A percentile compares a stretch with the other conserved stretches of the same genome.
phyloP scores from a whole-genome alignment of 1,140 invertebrate genomes.

The Coelopa frigida region DNA sequence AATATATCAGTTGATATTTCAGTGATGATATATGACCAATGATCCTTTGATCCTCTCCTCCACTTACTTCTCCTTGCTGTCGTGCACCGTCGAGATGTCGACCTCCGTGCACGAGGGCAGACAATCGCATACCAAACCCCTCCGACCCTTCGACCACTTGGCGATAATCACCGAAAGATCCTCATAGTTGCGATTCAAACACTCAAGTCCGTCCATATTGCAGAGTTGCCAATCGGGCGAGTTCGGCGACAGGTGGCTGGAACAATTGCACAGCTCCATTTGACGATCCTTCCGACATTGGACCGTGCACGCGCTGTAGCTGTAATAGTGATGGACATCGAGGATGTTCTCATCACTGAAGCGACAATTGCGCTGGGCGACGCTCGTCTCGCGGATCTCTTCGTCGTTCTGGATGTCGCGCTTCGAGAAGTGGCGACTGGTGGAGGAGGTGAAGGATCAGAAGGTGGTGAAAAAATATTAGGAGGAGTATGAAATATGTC shows the following conservation, averaged over 20 bases:
- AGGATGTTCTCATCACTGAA: slow-evolving; percentile 58
- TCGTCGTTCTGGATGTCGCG: slow-evolving; percentile 55
- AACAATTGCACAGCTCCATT: slow-evolving; percentile 55
- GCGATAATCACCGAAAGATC: slow-evolving; percentile 54
- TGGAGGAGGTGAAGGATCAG: not conserved
- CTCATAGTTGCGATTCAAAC: slow-evolving; percentile 54
- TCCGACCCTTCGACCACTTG: slow-evolving; percentile 37
- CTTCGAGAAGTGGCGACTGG: slow-evolving; percentile 49
- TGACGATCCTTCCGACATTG: slow-evolving; percentile 59
- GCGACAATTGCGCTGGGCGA: slow-evolving; percentile 52
- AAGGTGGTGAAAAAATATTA: not conserved
- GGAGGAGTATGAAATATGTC: not conserved
- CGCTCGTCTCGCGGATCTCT: slow-evolving; percentile 48
- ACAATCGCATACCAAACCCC: slow-evolving; percentile 54
- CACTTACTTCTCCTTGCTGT: slow-evolving; percentile 45
- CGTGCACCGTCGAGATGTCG: slow-evolving; percentile 51
- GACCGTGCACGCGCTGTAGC: slow-evolving; percentile 60
- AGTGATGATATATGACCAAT: not conserved
- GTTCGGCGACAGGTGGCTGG: slow-evolving; percentile 59
- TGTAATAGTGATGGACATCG: slow-evolving; percentile 55
- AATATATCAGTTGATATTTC: not conserved
- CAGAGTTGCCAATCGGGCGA: slow-evolving; percentile 47
- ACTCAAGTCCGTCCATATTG: slow-evolving; percentile 53
- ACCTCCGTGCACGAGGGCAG: slow-evolving; percentile 56
- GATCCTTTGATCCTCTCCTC: not conserved